Evolutionary conservation across 2,888 invertebrate genomes (phyloP).

Genomic region (Neelides folsomi): DNA sequence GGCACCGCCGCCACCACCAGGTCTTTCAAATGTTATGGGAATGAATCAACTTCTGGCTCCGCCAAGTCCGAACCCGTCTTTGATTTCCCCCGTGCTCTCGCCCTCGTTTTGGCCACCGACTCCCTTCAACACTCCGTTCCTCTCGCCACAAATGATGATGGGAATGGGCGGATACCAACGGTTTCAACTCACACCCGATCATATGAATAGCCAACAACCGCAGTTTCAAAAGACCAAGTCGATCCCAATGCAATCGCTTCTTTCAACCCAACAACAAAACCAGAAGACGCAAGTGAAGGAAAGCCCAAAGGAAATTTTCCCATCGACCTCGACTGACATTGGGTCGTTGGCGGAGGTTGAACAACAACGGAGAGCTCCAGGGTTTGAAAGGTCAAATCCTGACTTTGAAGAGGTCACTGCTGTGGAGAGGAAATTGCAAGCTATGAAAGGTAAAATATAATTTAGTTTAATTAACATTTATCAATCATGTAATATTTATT

Average conservation of each 20-base stretch:
- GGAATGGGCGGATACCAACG: constrained; percentile 5
- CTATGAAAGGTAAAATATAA: constrained; percentile 25
- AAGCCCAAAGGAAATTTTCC: no score
- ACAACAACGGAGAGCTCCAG: constrained; percentile 25
- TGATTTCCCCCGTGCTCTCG: constrained; percentile 28
- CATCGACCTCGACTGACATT: background rate
- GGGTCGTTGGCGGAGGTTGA: constrained; percentile 9
- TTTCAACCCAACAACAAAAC: background rate
- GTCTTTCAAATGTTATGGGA: background rate
- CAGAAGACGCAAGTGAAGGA: background rate
- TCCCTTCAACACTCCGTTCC: constrained; percentile 27
- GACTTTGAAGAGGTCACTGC: background rate
- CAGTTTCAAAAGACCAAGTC: background rate
- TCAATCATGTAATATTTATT: background rate
- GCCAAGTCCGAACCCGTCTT: constrained; percentile 26
- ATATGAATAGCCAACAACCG: constrained; percentile 3
- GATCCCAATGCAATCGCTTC: background rate
- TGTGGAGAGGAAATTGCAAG: constrained; percentile 25
- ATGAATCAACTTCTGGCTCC: constrained; percentile 20
- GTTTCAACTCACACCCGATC: background rate
- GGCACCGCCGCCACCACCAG: background rate
- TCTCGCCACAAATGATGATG: constrained; percentile 26
- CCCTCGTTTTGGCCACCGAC: constrained; percentile 32
- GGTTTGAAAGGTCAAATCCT: constrained; percentile 28
- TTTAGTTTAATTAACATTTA: background rate